These are phyloP conservation scores for Tenthredo livida DNA, from an alignment of 2,888 invertebrate genomes.

Conservation along the genomic window DNA sequence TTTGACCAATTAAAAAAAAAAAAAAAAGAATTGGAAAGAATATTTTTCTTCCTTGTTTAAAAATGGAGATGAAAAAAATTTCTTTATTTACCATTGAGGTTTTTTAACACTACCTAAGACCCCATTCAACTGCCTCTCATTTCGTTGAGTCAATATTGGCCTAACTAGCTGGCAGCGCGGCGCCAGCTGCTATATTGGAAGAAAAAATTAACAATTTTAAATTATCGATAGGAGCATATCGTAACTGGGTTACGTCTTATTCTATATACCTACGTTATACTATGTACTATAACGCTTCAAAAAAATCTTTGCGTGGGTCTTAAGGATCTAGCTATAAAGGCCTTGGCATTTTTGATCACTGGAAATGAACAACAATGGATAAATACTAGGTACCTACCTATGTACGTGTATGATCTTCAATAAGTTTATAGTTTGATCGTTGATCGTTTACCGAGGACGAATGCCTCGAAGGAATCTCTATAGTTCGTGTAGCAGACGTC, in stretches of 20 bases:
- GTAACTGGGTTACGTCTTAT: constrained; percentile 13
- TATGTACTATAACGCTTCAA: not conserved
- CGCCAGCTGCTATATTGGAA: not conserved
- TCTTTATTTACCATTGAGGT: not conserved
- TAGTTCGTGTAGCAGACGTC: not conserved
- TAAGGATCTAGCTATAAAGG: not conserved
- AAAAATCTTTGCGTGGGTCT: not conserved
- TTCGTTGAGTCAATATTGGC: not conserved
- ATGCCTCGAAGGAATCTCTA: not conserved
- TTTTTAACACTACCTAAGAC: not conserved
- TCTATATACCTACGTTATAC: not conserved
- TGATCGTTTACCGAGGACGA: not conserved
- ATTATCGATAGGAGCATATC: not conserved
- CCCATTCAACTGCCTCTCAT: not conserved
- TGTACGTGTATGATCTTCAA: not conserved
- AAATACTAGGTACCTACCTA: not conserved
- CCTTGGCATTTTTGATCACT: not conserved
- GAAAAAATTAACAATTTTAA: not conserved
- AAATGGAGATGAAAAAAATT: not conserved
- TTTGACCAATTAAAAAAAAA: not conserved
- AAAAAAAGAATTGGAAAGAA: not conserved
- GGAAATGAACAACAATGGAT: not conserved
- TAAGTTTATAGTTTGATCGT: not conserved
- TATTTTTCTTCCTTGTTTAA: not conserved
- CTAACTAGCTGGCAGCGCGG: not conserved